These are phyloP conservation scores for Nemotelus pantherinus DNA, from an alignment of 2,888 invertebrate species.

Conservation along the genomic window DNA sequence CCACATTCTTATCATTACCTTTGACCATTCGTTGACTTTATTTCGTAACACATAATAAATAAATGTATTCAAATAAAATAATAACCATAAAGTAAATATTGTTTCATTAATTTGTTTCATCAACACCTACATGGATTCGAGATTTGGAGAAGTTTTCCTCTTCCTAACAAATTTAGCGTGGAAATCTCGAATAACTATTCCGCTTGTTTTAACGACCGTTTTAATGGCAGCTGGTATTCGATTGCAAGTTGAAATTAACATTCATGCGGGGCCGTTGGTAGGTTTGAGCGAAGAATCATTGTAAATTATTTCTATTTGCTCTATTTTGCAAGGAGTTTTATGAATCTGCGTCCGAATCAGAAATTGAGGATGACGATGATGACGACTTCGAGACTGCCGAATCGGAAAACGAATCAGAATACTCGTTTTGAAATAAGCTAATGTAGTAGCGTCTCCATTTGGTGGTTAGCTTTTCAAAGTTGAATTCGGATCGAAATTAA, in stretches of 20 bases:
- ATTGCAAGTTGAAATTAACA: constrained; percentile 74
- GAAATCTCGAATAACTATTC: constrained; percentile 74
- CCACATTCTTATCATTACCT: too few species aligned
- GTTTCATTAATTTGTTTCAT: too few species aligned
- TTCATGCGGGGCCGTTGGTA: constrained; percentile 66
- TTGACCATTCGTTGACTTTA: too few species aligned
- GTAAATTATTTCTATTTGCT: not conserved
- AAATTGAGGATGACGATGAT: not conserved
- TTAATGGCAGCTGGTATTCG: constrained; percentile 75
- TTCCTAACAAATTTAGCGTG: constrained; percentile 78
- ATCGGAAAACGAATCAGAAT: not conserved
- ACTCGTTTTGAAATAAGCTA: too few species aligned
- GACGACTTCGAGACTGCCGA: constrained; percentile 21
- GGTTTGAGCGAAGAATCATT: too few species aligned
- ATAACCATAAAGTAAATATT: too few species aligned
- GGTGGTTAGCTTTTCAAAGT: too few species aligned
- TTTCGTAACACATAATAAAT: too few species aligned
- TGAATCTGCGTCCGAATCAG: not conserved
- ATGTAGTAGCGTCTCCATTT: too few species aligned
- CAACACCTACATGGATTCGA: constrained; percentile 58
- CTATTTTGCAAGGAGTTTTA: not conserved
- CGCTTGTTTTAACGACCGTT: constrained; percentile 72
- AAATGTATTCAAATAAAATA: too few species aligned
- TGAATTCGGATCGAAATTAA: too few species aligned
- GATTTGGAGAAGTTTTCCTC: constrained; percentile 67